phyloP scores from a whole-genome alignment of 1,140 invertebrate species.

The Pristionchus pacificus region DNA sequence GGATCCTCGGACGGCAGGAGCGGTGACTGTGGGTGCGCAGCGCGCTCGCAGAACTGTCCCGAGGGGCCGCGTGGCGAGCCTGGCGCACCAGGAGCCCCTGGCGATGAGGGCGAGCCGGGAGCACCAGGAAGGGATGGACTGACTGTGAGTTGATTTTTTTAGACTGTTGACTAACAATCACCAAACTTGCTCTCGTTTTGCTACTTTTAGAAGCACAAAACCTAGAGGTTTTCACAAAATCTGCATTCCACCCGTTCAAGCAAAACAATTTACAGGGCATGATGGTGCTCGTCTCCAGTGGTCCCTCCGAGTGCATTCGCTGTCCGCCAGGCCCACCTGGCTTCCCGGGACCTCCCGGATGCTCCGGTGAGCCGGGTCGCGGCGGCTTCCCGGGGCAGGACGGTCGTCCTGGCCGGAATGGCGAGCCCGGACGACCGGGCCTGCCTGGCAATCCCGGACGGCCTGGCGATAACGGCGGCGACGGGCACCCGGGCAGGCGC shows the following conservation, averaged over 20 bases:
- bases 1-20: background rate
- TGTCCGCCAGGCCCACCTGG: background rate
- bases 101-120: slow-evolving; percentile 13
- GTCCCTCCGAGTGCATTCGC: background rate
- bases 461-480: too few species aligned
- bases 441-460: background rate
- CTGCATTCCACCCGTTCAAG: background rate
- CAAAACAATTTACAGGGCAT: background rate
- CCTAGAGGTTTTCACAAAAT: too few species aligned
- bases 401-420: background rate
- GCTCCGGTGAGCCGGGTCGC: too few species aligned
- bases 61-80: slow-evolving; percentile 1
- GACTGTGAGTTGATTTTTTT: too few species aligned
- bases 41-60: background rate
- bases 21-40: background rate
- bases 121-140: slow-evolving; percentile 7
- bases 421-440: background rate
- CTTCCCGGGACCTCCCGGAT: background rate
- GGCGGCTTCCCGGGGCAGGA: background rate
- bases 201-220: too few species aligned
- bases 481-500: background rate
- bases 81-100: slow-evolving; percentile 1
- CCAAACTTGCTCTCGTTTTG: too few species aligned
- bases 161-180: too few species aligned
- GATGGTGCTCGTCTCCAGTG: background rate